These are phyloP conservation scores for Ophioninae sp. DNA, from an alignment of 2,888 invertebrate species.

Conservation along the genomic window DNA sequence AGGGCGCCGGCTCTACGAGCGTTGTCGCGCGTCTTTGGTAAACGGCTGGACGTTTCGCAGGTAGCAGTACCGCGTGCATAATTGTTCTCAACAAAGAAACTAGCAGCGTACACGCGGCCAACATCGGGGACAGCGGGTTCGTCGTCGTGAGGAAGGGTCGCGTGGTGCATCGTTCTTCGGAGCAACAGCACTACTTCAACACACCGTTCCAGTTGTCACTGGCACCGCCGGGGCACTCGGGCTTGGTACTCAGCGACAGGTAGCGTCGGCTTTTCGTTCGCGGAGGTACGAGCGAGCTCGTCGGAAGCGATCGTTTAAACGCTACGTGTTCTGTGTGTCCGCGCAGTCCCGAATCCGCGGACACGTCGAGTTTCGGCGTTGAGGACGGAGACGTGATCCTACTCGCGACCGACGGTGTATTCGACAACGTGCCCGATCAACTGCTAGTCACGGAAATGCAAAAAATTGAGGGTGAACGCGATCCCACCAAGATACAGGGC, in stretches of 20 bases:
- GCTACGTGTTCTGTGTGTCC: neutral
- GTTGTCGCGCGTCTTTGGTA: neutral
- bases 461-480: conserved; percentile 87
- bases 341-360: conserved; percentile 94
- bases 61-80: conserved; percentile 99
- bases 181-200: conserved; percentile 99
- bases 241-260: conserved; percentile 95
- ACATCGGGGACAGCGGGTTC: conserved; percentile 99
- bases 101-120: conserved; percentile 95
- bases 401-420: conserved; percentile 98
- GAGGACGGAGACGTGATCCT: conserved; percentile 97
- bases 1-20: neutral
- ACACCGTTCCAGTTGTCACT: conserved; percentile 98
- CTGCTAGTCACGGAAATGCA: conserved; percentile 93
- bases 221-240: conserved; percentile 94
- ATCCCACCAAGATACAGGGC: conserved; percentile 90
- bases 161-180: conserved; percentile 95
- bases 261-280: conserved; percentile 70
- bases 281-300: no score
- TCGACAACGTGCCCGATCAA: conserved; percentile 97
- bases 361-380: conserved; percentile 92
- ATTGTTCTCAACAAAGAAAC: conserved; percentile 95
- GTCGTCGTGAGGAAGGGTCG: conserved; percentile 94
- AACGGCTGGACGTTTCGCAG: conserved; percentile 81
- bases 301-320: no score